These are phyloP conservation scores for Phocoena phocoena DNA, from an alignment of 2,113 vertebrate species.

Conservation along the genomic window DNA sequence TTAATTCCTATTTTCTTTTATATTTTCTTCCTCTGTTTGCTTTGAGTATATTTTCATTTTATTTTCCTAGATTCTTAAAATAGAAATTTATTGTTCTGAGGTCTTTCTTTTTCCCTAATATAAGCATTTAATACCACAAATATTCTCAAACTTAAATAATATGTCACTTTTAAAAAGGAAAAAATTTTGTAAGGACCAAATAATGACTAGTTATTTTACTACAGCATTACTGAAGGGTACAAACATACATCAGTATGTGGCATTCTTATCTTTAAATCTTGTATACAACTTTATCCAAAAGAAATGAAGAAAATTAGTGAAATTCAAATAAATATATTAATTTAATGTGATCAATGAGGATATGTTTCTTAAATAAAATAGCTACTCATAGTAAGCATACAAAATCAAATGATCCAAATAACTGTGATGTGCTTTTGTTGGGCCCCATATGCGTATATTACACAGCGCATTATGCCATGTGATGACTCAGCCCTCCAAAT, in stretches of 20 bases:
- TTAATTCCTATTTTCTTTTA: background rate
- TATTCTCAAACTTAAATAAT: background rate
- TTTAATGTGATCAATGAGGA: background rate
- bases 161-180: background rate
- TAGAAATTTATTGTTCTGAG: background rate
- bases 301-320: background rate
- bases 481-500: background rate
- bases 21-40: background rate
- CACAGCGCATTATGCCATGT: background rate
- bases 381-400: background rate
- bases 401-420: background rate
- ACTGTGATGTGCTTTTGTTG: background rate
- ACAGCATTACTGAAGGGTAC: background rate
- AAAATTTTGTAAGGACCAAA: background rate
- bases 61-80: background rate
- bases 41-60: background rate
- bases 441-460: background rate
- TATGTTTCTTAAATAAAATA: background rate
- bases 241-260: background rate
- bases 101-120: background rate
- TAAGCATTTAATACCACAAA: background rate
- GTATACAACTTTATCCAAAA: background rate
- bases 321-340: slow-evolving; percentile 4
- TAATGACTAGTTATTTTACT: background rate
- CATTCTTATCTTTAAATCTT: background rate